Evolutionary conservation across 1,140 invertebrate species (phyloP).

Genomic region (Meloidogyne floridensis): DNA sequence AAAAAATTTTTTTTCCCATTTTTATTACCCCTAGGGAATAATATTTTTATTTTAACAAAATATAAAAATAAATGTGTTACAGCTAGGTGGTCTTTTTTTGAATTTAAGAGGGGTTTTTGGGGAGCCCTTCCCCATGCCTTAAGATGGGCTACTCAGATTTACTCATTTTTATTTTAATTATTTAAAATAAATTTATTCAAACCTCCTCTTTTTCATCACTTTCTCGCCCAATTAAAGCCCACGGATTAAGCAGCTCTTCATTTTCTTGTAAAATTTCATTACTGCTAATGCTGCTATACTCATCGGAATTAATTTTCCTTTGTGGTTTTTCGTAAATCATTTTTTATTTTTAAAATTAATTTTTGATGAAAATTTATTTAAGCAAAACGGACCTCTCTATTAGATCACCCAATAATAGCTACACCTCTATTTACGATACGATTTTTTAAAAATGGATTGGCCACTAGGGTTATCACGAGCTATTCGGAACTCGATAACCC

Average conservation of each 20-base stretch:
- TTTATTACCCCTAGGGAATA: background rate
- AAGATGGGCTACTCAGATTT: background rate
- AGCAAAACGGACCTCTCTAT: too few species aligned
- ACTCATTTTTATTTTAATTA: background rate
- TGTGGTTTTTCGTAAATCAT: background rate
- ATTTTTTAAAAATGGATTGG: too few species aligned
- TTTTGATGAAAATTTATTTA: too few species aligned
- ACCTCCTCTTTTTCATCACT: background rate
- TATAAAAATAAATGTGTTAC: background rate
- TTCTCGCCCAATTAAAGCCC: conserved; percentile 1
- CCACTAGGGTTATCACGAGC: too few species aligned
- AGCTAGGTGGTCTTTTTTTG: too few species aligned
- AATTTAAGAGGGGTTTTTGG: too few species aligned
- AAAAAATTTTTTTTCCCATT: background rate
- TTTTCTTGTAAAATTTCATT: background rate
- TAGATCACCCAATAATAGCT: too few species aligned
- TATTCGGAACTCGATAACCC: too few species aligned
- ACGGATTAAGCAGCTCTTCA: background rate
- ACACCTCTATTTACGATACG: too few species aligned
- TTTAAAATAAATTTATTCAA: background rate
- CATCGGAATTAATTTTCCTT: background rate
- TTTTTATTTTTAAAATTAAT: too few species aligned
- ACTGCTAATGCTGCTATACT: background rate
- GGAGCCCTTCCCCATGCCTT: too few species aligned
- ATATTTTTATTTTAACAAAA: background rate